Conservation (phyloP, 2,797 vertebrate genomes). For the Otolemur crassicaudatus region DNA sequence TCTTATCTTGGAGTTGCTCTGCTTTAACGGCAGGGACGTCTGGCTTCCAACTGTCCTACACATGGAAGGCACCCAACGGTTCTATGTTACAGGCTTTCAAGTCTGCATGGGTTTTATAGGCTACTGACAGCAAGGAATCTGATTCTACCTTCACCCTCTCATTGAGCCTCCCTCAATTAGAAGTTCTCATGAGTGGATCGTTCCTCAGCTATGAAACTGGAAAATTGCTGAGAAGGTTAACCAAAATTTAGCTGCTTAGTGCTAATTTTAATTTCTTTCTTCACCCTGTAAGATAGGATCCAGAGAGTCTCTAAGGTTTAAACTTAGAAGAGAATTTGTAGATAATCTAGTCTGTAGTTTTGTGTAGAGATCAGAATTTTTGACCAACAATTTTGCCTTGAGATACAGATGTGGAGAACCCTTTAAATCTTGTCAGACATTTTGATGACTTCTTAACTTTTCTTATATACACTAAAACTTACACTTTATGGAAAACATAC, state of each 20-base stretch:
- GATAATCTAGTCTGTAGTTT: background rate
- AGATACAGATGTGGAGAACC: background rate
- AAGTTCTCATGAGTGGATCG: background rate
- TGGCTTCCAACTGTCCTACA: background rate
- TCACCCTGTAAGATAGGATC: background rate
- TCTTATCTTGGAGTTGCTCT: constrained; percentile 33
- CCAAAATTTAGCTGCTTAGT: background rate
- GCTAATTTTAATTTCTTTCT: background rate
- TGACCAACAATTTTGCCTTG: background rate
- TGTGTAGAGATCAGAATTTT: background rate
- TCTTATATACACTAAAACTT: background rate
- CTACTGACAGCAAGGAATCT: background rate
- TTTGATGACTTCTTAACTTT: background rate
- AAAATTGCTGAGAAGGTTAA: background rate
- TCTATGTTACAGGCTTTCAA: background rate
- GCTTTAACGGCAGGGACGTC: background rate
- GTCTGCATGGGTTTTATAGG: background rate
- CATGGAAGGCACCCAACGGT: background rate
- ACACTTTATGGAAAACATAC: background rate
- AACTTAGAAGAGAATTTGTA: background rate
- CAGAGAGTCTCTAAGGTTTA: background rate
- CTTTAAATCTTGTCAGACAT: background rate
- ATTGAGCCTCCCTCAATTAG: background rate
- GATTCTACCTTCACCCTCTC: background rate
- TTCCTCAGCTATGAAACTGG: background rate